A percentile compares a stretch with the other conserved stretches of the same genome.
These are phyloP conservation scores for Cephonodes hylas DNA, from an alignment of 2,888 invertebrate genomes.

Conservation along the genomic window DNA sequence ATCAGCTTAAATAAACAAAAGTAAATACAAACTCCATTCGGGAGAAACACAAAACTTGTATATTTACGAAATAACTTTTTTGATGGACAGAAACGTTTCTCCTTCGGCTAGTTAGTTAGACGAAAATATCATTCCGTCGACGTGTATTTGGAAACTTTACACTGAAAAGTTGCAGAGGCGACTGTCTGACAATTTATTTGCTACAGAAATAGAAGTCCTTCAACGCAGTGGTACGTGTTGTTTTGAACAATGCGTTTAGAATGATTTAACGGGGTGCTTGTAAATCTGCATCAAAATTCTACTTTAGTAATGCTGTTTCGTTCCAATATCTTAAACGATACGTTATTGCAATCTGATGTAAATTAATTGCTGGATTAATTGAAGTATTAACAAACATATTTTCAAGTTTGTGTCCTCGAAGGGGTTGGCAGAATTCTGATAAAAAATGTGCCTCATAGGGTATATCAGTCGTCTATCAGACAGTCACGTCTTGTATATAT, in stretches of 20 bases:
- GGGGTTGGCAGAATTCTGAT: too few species aligned
- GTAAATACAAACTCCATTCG: slow-evolving; percentile 17
- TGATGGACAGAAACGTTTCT: slow-evolving; percentile 69
- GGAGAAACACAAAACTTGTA: slow-evolving; percentile 22
- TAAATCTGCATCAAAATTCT: slow-evolving; percentile 66
- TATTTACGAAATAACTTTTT: slow-evolving; percentile 57
- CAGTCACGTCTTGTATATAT: too few species aligned
- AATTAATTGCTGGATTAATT: too few species aligned
- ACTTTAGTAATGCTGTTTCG: slow-evolving; percentile 23
- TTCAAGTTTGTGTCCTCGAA: too few species aligned
- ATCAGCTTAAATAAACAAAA: slow-evolving; percentile 24
- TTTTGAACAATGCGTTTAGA: slow-evolving; percentile 51
- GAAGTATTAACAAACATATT: too few species aligned
- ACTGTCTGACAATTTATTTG: slow-evolving; percentile 54
- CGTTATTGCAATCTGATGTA: neutral
- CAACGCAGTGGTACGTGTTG: slow-evolving; percentile 31
- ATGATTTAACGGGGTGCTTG: slow-evolving; percentile 59
- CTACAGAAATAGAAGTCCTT: slow-evolving; percentile 50
- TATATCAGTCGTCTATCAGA: too few species aligned
- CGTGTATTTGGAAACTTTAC: slow-evolving; percentile 61
- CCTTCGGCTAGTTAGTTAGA: slow-evolving; percentile 53
- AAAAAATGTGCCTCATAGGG: too few species aligned
- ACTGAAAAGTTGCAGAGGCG: slow-evolving; percentile 66
- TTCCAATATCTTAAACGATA: neutral
- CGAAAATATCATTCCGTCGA: slow-evolving; percentile 65